Evolutionary conservation across 2,113 vertebrate genomes (phyloP), one percentile per base, ranked within the genome.

Genomic region (Tringa solitaria): DNA sequence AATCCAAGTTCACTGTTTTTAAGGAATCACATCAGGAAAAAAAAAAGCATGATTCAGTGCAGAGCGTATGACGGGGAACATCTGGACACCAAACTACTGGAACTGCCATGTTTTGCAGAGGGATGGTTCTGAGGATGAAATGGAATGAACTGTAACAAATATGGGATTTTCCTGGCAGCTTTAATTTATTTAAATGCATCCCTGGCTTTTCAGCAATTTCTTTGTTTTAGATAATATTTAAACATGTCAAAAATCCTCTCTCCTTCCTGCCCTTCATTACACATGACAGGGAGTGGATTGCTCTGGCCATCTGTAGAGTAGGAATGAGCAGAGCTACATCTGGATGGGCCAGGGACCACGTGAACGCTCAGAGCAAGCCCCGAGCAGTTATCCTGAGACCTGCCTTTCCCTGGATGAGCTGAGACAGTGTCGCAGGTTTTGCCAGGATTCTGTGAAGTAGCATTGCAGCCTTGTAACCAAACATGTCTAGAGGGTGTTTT

Each of bases 201-300:
- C 81, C 77, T 87, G 86, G 67, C 37, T 95, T 96, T 95, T 79
- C 56, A 94, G 87, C 53, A 85, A 84, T 92, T 93, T 91, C 87
- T 97, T 95, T 97, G 84, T 95, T 97, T 96, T 87, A 78, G 81
- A 90, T 96, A 93, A 82, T 90, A 93, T 93, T 84, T 84, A 92
- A 93, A 72, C 9, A 84, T 50, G 89, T 90, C 67, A 70, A 64
- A 96, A 93, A 85, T 79, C 78, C n/a, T 88, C 54, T 51, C 26
- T 73, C 39, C 48, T 87, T 93, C 79, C 56, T 90, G 50, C 43
- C 56, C 72, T 72, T 84, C 94, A 68, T 93, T 90, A 57, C 69
- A 93, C 13, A 70, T 64, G 67, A 76, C 91, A 86, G 57, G 73
- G 83, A 93, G 64, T 27, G 53, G 73, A 80, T 92, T 82, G 60